phyloP scores from a whole-genome alignment of 2,888 invertebrate species.

The Tetragonula carbonaria region DNA sequence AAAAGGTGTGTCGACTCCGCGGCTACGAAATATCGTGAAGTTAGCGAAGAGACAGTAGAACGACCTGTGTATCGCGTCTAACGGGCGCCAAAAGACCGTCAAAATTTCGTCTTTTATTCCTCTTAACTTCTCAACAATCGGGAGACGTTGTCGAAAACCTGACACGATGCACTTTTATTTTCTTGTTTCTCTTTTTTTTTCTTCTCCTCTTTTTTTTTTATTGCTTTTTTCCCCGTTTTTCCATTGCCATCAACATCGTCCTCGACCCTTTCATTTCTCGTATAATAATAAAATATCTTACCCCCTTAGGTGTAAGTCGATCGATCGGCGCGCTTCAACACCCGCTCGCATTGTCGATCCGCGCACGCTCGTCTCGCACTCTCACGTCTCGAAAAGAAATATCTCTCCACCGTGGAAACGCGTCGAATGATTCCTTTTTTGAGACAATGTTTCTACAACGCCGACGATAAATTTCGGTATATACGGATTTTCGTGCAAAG shows the following conservation, averaged over 20 bases:
- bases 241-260: conserved; percentile 13
- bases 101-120: not conserved
- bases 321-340: conserved; percentile 19
- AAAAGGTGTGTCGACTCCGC: conserved; percentile 18
- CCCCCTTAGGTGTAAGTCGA: conserved; percentile 21
- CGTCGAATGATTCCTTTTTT: conserved; percentile 52
- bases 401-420: conserved; percentile 37
- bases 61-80: conserved; percentile 12
- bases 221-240: conserved; percentile 15
- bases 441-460: too few species aligned
- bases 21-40: conserved; percentile 8
- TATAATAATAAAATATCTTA: conserved; percentile 63
- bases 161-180: conserved; percentile 4
- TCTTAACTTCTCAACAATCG: conserved; percentile 2
- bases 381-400: conserved; percentile 36
- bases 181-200: conserved; percentile 12
- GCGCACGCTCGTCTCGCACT: not conserved
- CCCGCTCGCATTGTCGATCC: conserved; percentile 7
- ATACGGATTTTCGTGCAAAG: not conserved
- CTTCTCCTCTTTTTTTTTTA: not conserved
- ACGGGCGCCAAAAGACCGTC: conserved; percentile 7
- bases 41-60: conserved; percentile 25
- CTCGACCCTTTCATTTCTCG: not conserved
- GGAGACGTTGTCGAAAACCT: conserved; percentile 10
- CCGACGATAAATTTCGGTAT: not conserved